Evolutionary conservation across 2,888 invertebrate species (phyloP), one percentile per base, ranked within the genome.

Genomic region (Diabrotica balteata): DNA sequence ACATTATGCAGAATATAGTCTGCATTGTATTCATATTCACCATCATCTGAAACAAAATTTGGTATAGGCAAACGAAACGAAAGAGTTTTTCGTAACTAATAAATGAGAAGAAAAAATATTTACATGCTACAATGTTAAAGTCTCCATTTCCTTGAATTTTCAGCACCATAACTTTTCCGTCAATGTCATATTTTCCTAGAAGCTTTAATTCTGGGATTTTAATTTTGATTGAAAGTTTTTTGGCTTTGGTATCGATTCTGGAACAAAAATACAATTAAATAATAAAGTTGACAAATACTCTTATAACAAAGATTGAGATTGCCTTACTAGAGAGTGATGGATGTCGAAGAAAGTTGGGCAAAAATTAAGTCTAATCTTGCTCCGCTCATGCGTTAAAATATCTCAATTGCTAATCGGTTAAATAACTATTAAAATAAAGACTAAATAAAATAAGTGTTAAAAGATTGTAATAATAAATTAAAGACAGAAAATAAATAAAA

Each of bases 131-230:
- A n/a, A 82, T 75, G 59, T 80, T 80, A 2, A 76, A 71, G 7
- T 75, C 76, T 43, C 83, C 83, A 7, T 76, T 71, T 68, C 83
- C 83, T 65, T 67, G 69, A 66, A 82, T 78, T 1, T 82, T 81
- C 45, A 83, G 67, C 22, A 82, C 74, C 59, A 83, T 65, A 53
- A 83, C 77, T 66, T 77, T 76, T 46, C 83, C 83, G 46, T 78
- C 76, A 7, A 82, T 77, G 22, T 78, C 77, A 63, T 82, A 83
- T 8, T 77, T 65, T 7, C 77, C 76, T 11, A 71, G 49, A 7
- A 82, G 55, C 11, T 72, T 74, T 11, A 77, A 53, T 0, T 43
- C 47, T 7, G 77, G 73, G 8, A 76, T 71, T 22, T 61, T 7
- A 7, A 77, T 51, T 1, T 69, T 58, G 0, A 80, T 55, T 6